These are phyloP conservation scores for Loxodonta africana DNA, from an alignment of 2,113 vertebrate species.

Conservation along the genomic window DNA sequence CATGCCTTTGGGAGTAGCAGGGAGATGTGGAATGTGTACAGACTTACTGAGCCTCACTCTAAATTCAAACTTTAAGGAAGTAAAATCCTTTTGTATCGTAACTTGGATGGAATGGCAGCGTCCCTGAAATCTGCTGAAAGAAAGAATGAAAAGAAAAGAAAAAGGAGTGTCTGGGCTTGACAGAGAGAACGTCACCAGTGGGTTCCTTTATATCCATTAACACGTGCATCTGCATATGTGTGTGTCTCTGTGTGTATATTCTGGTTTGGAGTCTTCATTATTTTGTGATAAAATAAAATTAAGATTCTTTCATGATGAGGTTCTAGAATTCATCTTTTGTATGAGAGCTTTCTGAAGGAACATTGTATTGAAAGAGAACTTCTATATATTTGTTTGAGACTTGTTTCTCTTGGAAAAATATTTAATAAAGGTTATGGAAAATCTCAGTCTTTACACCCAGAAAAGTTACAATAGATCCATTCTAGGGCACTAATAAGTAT, in stretches of 20 bases:
- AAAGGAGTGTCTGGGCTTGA: neutral
- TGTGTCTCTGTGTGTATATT: neutral
- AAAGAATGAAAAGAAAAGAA: neutral
- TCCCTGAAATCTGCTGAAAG: neutral
- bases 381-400: neutral
- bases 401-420: conserved; percentile 4
- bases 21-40: neutral
- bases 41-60: neutral
- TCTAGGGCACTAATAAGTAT: neutral
- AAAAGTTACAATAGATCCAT: neutral
- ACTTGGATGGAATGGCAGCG: neutral
- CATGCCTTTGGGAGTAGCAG: neutral
- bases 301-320: neutral
- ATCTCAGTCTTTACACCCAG: neutral
- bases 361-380: neutral
- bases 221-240: neutral
- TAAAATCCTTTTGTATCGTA: neutral
- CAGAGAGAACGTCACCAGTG: neutral
- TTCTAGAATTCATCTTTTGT: neutral
- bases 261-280: neutral
- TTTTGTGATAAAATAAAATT: neutral
- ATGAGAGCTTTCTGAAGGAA: neutral
- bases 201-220: neutral
- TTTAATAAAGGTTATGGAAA: neutral
- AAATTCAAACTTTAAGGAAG: neutral